Percentiles rank a stretch among this genome's conserved stretches.
phyloP scores from a whole-genome alignment of 2,888 invertebrate species.

The Sarcophaga subvicina region DNA sequence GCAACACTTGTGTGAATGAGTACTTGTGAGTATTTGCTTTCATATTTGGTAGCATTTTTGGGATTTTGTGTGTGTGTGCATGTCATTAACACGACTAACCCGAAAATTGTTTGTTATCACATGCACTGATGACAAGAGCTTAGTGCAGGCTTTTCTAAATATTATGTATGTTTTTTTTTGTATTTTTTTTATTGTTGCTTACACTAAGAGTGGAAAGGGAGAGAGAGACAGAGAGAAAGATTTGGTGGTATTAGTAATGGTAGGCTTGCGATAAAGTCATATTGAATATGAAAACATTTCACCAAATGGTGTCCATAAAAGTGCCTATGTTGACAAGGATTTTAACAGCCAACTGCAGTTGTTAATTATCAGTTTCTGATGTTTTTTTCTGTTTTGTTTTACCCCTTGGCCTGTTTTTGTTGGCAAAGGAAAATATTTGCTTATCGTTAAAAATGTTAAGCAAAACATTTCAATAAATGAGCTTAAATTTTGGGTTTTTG shows the following conservation, averaged over 20 bases:
- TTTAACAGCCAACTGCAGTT: constrained; percentile 27
- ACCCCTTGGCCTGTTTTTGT: neutral
- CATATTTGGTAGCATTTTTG: constrained; percentile 45
- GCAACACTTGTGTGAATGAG: too few relatives aligned
- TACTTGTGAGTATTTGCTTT: constrained; percentile 17
- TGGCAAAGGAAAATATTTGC: too few relatives aligned
- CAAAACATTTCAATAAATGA: too few relatives aligned
- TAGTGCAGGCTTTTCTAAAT: neutral
- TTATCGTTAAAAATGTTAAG: too few relatives aligned
- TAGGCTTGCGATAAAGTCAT: neutral
- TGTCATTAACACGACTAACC: constrained; percentile 51
- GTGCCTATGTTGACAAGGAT: constrained; percentile 16
- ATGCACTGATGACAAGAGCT: constrained; percentile 22
- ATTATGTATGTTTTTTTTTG: too few relatives aligned
- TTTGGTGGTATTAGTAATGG: neutral
- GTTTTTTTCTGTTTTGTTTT: constrained; percentile 22
- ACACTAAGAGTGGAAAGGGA: too few relatives aligned
- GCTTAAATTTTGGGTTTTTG: too few relatives aligned
- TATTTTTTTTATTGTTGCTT: too few relatives aligned
- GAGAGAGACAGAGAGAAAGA: neutral
- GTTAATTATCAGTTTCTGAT: constrained; percentile 19
- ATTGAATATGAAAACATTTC: constrained; percentile 24
- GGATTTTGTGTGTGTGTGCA: constrained; percentile 42
- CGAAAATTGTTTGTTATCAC: constrained; percentile 34
- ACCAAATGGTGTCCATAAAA: neutral